phyloP scores from a whole-genome alignment of 2,888 invertebrate genomes.

The Leptothorax acervorum region DNA sequence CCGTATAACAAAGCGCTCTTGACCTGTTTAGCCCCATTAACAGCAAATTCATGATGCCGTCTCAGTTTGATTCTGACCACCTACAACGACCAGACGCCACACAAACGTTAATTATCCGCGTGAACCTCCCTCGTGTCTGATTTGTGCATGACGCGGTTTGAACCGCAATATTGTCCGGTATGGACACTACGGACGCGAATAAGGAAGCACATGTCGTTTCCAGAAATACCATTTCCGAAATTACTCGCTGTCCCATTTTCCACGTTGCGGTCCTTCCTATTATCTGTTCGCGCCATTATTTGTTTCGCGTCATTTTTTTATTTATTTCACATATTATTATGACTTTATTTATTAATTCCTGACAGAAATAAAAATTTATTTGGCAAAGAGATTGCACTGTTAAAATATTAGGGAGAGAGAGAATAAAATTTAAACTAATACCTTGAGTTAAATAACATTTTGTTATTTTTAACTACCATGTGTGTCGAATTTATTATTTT shows the following conservation, averaged over 20 bases:
- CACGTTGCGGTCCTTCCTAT: background rate
- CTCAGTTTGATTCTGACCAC: constrained; percentile 52
- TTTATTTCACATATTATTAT: background rate
- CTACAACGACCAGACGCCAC: constrained; percentile 7
- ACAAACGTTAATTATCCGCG: background rate
- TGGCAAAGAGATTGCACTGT: background rate
- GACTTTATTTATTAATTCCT: background rate
- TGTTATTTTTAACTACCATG: no score
- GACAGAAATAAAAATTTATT: background rate
- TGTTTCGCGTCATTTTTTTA: background rate
- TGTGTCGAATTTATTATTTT: no score
- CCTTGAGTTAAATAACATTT: no score
- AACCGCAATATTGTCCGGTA: background rate
- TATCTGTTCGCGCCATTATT: background rate
- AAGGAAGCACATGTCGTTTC: background rate
- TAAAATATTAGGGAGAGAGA: no score
- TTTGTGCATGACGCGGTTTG: background rate
- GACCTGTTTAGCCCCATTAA: constrained; percentile 80
- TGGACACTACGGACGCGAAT: background rate
- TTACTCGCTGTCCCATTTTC: background rate
- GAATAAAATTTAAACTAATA: no score
- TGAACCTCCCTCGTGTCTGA: background rate
- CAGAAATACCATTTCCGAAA: background rate
- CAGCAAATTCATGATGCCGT: constrained; percentile 62
- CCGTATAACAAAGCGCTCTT: constrained; percentile 75